Conservation (phyloP, 1,140 invertebrate genomes). For the Papilio xuthus region DNA sequence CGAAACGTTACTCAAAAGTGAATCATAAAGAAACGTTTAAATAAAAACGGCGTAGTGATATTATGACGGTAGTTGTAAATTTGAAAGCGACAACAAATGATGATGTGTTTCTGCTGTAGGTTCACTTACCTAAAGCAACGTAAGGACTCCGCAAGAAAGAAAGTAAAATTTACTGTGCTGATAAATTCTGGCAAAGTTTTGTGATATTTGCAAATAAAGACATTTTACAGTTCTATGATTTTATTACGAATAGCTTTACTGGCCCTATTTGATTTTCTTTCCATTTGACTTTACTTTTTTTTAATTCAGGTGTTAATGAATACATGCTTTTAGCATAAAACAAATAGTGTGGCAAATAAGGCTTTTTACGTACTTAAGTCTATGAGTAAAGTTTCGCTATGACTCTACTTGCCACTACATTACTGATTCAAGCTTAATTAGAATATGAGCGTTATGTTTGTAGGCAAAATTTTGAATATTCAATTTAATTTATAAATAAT, state of each 20-base stretch:
- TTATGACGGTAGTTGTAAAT: conserved; percentile 46
- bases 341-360: conserved; percentile 76
- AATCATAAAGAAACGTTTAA: conserved; percentile 60
- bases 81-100: conserved; percentile 67
- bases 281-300: not conserved
- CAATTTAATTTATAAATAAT: not conserved
- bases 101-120: conserved; percentile 65
- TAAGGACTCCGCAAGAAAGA: conserved; percentile 81
- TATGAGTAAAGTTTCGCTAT: conserved; percentile 81
- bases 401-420: conserved; percentile 79
- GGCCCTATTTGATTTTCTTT: not conserved
- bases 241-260: conserved; percentile 26
- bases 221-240: conserved; percentile 33
- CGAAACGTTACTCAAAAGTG: conserved; percentile 80
- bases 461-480: conserved; percentile 21
- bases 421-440: conserved; percentile 62
- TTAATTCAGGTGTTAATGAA: conserved; percentile 46
- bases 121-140: conserved; percentile 80
- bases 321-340: conserved; percentile 70
- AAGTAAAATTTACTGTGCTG: conserved; percentile 80
- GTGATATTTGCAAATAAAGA: conserved; percentile 58
- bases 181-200: conserved; percentile 64
- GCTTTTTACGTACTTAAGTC: conserved; percentile 60
- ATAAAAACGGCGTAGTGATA: conserved; percentile 60
- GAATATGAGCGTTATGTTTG: conserved; percentile 32